phyloP scores from a whole-genome alignment of 2,888 invertebrate species.

The Nasonovia ribisnigri region DNA sequence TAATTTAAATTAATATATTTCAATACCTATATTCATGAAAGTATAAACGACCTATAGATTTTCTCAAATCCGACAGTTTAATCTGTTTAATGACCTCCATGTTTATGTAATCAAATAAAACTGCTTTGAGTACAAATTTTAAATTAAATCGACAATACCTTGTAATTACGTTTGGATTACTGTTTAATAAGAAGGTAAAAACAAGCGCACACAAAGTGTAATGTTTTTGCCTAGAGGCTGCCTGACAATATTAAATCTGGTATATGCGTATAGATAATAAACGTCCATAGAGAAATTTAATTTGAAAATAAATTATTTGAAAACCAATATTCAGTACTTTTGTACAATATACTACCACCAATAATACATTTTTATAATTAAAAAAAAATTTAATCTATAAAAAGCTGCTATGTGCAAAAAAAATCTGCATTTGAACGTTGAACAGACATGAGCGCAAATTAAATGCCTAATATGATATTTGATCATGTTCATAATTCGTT shows the following conservation, averaged over 20 bases:
- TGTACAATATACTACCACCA: not conserved
- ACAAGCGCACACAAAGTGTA: not conserved
- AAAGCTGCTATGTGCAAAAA: not conserved
- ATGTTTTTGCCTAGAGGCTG: not conserved
- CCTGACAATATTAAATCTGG: not conserved
- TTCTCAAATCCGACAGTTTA: not conserved
- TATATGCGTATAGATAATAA: not conserved
- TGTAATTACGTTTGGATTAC: conserved; percentile 34
- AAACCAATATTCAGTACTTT: not conserved
- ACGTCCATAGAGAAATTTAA: not conserved
- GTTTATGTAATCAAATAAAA: conserved; percentile 18
- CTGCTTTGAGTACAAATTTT: not conserved
- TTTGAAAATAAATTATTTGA: conserved; percentile 11
- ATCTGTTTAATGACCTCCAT: not conserved
- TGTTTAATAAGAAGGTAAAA: conserved; percentile 33
- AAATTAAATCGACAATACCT: conserved; percentile 4
- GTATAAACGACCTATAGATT: not conserved
- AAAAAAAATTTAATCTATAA: not conserved
- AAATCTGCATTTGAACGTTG: not conserved
- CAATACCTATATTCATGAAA: not conserved
- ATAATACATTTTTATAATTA: not conserved
- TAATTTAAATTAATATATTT: not conserved
- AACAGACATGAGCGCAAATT: not conserved
- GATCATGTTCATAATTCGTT: not conserved
- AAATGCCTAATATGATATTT: not conserved